Base-by-base conservation (phyloP, 2,888 invertebrate genomes). In the Ceraclea dissimilis region DNA sequence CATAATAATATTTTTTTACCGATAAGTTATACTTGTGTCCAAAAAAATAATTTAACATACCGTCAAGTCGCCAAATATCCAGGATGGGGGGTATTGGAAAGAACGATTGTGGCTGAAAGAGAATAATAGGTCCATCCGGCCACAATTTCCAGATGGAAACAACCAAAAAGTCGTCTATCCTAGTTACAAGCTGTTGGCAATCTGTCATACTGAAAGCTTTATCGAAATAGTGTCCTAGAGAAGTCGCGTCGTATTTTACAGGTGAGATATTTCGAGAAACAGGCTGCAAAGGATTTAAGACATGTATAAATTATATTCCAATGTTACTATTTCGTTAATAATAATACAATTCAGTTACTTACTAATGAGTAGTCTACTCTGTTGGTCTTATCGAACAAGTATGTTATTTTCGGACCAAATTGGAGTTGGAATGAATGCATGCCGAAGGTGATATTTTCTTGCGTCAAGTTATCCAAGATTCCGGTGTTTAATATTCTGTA, bases 41-140 rank as follows among this genome's bases (percentile, higher is more conserved):
- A n/a, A n/a, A n/a, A n/a, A n/a, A n/a, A n/a, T n/a, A n/a, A n/a
- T n/a, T n/a, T n/a, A 26, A 26, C 16, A 8, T 39, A 13, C 39
- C 39, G 13, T 39, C 39, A 8, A 39, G 13, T 8, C 39, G 39
- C 39, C 39, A 39, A 8, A 39, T 39, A 16, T 39, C 39, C 39
- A 39, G 13, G 2, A 39, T 39, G 13, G 39, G 8, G 5, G 54
- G 54, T 13, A 21, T 49, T 11, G 43, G 43, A 26, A 50, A 21
- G 44, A 20, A 50, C 11, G 54, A 17, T 22, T 50, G 22, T 2
- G 54, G 54, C n/a, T 50, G 54, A 22, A 54, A 49, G 11, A 54
- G 44, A 1, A 49, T 49, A 17, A 43, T 22, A 4, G 54, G 50
- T 10, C 54, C 54, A 16, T 33, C 50, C 2, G 49, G 54, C 49